Evolutionary conservation across 2,113 vertebrate genomes (phyloP).

Genomic region (Sceloporus tristichus): DNA sequence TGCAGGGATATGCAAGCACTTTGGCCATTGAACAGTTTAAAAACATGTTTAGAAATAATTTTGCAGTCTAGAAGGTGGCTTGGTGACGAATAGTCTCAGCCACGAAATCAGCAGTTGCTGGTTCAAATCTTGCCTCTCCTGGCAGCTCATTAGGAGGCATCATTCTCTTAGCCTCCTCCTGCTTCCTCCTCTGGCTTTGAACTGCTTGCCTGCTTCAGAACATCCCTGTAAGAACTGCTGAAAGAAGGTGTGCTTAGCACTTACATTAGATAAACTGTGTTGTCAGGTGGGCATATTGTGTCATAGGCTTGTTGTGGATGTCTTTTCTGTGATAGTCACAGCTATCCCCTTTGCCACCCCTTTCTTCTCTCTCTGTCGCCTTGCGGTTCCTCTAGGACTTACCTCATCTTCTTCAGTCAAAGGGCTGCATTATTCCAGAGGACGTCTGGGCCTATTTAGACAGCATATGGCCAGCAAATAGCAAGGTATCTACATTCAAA

Average conservation of each 20-base stretch:
- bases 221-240: not conserved
- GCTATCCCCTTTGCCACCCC: too few species aligned
- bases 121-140: too few species aligned
- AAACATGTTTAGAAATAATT: not conserved
- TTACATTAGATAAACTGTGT: not conserved
- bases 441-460: constrained; percentile 65
- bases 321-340: too few species aligned
- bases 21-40: not conserved
- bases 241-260: not conserved
- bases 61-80: not conserved
- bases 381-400: constrained; percentile 50
- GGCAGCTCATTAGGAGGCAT: not conserved
- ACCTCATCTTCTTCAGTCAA: constrained; percentile 49
- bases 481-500: constrained; percentile 40
- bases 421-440: constrained; percentile 52
- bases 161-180: too few species aligned
- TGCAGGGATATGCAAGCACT: not conserved
- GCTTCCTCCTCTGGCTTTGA: too few species aligned
- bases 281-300: not conserved
- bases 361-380: not conserved
- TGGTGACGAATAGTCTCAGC: not conserved
- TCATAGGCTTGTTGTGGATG: too few species aligned
- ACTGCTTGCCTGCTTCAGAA: not conserved
- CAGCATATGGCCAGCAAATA: constrained; percentile 33
- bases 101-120: not conserved